Base-by-base conservation (phyloP, 64 coral and sea anemone species). In the Stichodactyla mertensii region DNA sequence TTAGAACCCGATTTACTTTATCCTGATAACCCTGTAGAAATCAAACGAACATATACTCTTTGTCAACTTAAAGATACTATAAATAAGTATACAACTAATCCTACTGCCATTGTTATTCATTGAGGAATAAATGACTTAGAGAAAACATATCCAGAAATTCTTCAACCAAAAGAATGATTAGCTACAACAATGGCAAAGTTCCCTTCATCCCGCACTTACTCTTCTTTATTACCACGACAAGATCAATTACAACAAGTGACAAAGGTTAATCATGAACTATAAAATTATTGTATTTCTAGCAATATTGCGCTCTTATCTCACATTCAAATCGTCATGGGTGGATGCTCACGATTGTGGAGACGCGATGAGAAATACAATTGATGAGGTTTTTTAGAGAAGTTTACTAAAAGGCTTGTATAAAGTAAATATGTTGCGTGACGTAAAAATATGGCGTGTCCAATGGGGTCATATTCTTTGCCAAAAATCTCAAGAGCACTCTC, bases 1-100 rank as follows among this genome's bases (percentile, higher is more conserved):
- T 71, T 71, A 71, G 18, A 71, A 71, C 16, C 67, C 67, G 24
- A 71, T 19, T 71, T 71, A 26, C 24, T 71, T n/a, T 86, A 86
- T 86, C 85, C 85, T 86, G 85, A 86, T 70, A 52, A 86, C 26
- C 58, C 62, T 70, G 85, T 70, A 86, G 20, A 86, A 86, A 53
- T 86, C 62, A 86, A 86, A 66, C 85, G 66, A 51, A 69, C 85
- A 86, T 86, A 86, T 70, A 70, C 85, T 67, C 51, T 86, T 10
- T 7, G 51, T 51, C 59, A 86, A 62, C 13, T 86, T 22, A 86
- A 86, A 86, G 85, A 86, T 53, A 70, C 62, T 70, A 26, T 86
- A 27, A 70, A 86, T 67, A 61, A 86, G 69, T 86, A 70, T 59
- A 86, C 66, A 10, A 70, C 18, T 52, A 86, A 71, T 18, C 67